These are phyloP conservation scores for Sebastolobus altivelis DNA, from an alignment of 2,797 vertebrate genomes.

Conservation along the genomic window DNA sequence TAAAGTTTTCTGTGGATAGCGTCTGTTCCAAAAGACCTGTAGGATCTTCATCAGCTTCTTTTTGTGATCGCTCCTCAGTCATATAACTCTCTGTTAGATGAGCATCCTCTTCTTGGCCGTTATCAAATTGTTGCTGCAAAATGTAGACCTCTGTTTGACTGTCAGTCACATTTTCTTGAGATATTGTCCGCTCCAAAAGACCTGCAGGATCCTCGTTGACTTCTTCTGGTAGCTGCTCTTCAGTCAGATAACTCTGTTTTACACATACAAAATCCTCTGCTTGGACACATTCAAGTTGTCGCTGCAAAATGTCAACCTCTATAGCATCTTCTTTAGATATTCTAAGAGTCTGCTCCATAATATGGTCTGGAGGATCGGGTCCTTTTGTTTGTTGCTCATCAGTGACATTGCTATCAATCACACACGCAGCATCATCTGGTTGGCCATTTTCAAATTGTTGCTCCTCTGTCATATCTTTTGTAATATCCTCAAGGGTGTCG, in stretches of 20 bases:
- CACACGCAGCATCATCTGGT: conserved; percentile 13
- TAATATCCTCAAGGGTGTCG: not conserved
- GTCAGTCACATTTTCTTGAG: conserved; percentile 15
- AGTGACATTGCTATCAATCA: conserved; percentile 18
- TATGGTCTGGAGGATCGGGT: not conserved
- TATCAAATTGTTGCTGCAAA: conserved; percentile 15
- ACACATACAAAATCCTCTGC: conserved; percentile 26
- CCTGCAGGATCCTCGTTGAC: conserved; percentile 1
- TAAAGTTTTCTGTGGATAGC: conserved; percentile 5
- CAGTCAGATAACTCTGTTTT: conserved; percentile 13
- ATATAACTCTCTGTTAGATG: conserved; percentile 17
- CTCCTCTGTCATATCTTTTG: conserved; percentile 19
- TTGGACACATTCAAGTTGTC: conserved; percentile 15
- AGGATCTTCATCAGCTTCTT: conserved; percentile 14
- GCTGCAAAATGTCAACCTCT: conserved; percentile 20
- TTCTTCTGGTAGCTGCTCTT: conserved; percentile 31
- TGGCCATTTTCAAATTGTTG: conserved; percentile 25
- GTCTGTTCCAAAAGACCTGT: conserved; percentile 11
- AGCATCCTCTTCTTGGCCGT: conserved; percentile 9
- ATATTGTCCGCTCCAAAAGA: conserved; percentile 3
- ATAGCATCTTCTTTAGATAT: conserved; percentile 12
- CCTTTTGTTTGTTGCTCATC: conserved; percentile 33
- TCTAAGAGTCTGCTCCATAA: conserved; percentile 24
- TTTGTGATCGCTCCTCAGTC: conserved; percentile 18
- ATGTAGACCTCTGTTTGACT: conserved; percentile 2